Evolutionary conservation across 2,888 invertebrate genomes (phyloP).

Genomic region (Camponotus fellah): DNA sequence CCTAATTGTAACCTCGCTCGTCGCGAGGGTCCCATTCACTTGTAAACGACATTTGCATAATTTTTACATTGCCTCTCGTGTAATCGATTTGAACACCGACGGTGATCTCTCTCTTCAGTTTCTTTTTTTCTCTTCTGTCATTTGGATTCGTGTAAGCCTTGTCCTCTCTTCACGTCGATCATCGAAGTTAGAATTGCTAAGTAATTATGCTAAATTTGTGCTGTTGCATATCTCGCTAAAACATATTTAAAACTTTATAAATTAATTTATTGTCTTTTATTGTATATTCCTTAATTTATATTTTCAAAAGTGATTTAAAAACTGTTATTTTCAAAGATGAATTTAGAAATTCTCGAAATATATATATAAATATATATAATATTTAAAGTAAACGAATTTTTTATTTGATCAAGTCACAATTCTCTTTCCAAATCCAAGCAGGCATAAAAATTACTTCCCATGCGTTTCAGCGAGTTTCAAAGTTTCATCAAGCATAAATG

Average conservation of each 20-base stretch:
- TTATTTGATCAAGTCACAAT: constrained; percentile 33
- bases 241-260: neutral
- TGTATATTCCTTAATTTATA: neutral
- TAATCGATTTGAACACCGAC: constrained; percentile 81
- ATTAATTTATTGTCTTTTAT: neutral
- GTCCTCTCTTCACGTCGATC: constrained; percentile 65
- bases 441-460: constrained; percentile 71
- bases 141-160: constrained; percentile 54
- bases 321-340: neutral
- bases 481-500: constrained; percentile 70
- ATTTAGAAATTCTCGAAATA: neutral
- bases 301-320: neutral
- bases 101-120: constrained; percentile 60
- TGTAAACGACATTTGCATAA: constrained; percentile 85
- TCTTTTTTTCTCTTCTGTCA: constrained; percentile 59
- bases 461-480: constrained; percentile 69
- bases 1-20: constrained; percentile 85
- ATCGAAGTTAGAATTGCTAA: constrained; percentile 71
- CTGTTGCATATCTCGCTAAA: constrained; percentile 26
- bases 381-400: neutral
- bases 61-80: constrained; percentile 83
- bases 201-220: constrained; percentile 48
- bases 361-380: neutral
- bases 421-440: constrained; percentile 47
- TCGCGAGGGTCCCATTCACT: constrained; percentile 81